Percentiles rank a stretch among this genome's conserved stretches.
These are phyloP conservation scores for Conopomorpha cramerella DNA, from an alignment of 1,140 invertebrate species.

Conservation along the genomic window DNA sequence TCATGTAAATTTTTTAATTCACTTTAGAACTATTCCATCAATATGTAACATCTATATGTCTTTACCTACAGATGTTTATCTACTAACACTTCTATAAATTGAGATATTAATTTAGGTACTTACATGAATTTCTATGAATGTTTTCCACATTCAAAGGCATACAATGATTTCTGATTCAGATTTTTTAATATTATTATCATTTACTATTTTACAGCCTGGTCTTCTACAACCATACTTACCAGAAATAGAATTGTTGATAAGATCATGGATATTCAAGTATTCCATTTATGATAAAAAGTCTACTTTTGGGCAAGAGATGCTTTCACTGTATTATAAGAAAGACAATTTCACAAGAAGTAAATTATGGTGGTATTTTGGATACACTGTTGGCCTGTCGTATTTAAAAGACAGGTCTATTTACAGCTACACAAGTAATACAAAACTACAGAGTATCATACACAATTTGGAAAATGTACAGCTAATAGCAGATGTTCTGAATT, in stretches of 20 bases:
- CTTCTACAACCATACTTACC: slow-evolving; percentile 40
- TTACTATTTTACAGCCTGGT: slow-evolving; percentile 29
- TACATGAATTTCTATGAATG: no score
- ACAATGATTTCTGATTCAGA: no score
- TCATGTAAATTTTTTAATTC: no score
- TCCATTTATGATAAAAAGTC: slow-evolving; percentile 39
- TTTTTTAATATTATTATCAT: no score
- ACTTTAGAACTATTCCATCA: no score
- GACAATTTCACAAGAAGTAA: slow-evolving; percentile 26
- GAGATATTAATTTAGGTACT: no score
- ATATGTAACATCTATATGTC: no score
- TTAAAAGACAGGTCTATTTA: slow-evolving; percentile 31
- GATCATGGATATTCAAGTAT: slow-evolving; percentile 50
- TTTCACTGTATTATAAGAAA: slow-evolving; percentile 50
- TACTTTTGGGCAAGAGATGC: slow-evolving; percentile 59
- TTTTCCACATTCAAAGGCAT: no score
- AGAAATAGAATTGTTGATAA: slow-evolving; percentile 56
- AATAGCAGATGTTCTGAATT: slow-evolving; percentile 50
- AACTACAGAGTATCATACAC: slow-evolving; percentile 25
- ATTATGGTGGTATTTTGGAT: slow-evolving; percentile 28
- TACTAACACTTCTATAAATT: no score
- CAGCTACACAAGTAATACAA: slow-evolving; percentile 24
- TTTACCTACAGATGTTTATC: no score
- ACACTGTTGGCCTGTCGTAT: slow-evolving; percentile 39
- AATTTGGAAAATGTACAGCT: slow-evolving; percentile 38